These are phyloP conservation scores for Callyntrura guangdongensis DNA, from an alignment of 2,888 invertebrate genomes.

Conservation along the genomic window DNA sequence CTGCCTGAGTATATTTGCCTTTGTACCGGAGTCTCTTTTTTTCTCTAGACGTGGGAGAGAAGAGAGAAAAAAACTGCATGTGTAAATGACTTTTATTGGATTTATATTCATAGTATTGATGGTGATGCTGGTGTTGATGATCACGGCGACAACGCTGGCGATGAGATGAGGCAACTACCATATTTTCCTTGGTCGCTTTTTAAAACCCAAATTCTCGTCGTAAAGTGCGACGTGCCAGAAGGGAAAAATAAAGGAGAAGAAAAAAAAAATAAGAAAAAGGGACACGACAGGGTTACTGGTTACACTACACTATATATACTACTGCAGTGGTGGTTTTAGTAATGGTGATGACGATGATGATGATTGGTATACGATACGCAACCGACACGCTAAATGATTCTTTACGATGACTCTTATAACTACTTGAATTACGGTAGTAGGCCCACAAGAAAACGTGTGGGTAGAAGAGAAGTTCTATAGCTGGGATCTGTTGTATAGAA, in stretches of 20 bases:
- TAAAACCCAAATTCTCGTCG: slow-evolving; percentile 72
- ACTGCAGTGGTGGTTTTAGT: slow-evolving; percentile 17
- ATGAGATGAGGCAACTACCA: slow-evolving; percentile 73
- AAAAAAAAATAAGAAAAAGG: slow-evolving; percentile 27
- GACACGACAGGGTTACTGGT: neutral
- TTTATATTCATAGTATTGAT: slow-evolving; percentile 78
- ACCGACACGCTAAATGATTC: slow-evolving; percentile 77
- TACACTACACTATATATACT: no score
- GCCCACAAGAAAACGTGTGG: neutral
- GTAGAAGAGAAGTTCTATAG: neutral
- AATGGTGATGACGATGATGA: slow-evolving; percentile 31
- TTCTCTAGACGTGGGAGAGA: neutral
- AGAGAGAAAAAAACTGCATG: slow-evolving; percentile 58
- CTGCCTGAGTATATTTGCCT: slow-evolving; percentile 64
- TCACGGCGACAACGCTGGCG: neutral
- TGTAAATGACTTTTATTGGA: slow-evolving; percentile 79
- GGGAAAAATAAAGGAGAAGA: slow-evolving; percentile 54
- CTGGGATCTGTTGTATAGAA: neutral
- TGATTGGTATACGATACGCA: slow-evolving; percentile 49
- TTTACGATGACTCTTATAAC: slow-evolving; percentile 71
- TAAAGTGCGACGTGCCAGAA: slow-evolving; percentile 70
- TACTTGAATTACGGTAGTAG: slow-evolving; percentile 26
- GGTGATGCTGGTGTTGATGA: slow-evolving; percentile 56
- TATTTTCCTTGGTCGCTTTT: slow-evolving; percentile 74
- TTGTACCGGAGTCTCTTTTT: neutral